Conservation (phyloP, 2,113 vertebrate genomes). For the Chrysochloris asiatica region DNA sequence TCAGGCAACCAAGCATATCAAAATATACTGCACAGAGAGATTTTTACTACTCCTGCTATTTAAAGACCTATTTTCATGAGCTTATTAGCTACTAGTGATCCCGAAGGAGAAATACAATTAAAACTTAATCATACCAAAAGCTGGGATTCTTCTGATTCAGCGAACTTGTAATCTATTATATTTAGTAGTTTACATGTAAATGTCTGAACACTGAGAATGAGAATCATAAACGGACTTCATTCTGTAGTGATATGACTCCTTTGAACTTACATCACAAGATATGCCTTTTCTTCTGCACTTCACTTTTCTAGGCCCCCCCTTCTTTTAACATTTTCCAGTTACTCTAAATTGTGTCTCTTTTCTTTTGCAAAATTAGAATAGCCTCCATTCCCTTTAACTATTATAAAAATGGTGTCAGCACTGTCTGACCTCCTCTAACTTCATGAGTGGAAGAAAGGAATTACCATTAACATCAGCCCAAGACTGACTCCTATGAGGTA, state of each 20-base stretch:
- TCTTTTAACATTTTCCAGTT: slow-evolving; percentile 47
- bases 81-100: slow-evolving; percentile 88
- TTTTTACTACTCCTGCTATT: slow-evolving; percentile 85
- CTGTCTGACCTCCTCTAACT: not conserved
- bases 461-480: not conserved
- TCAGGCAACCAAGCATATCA: slow-evolving; percentile 80
- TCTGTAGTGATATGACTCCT: slow-evolving; percentile 39
- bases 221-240: slow-evolving; percentile 72
- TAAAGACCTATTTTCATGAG: slow-evolving; percentile 87
- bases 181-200: slow-evolving; percentile 86
- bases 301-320: not conserved
- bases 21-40: slow-evolving; percentile 82
- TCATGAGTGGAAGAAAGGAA: not conserved
- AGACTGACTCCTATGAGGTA: not conserved
- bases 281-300: slow-evolving; percentile 28
- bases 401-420: not conserved
- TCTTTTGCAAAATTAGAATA: slow-evolving; percentile 58
- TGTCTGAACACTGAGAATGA: slow-evolving; percentile 71
- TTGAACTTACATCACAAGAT: slow-evolving; percentile 52
- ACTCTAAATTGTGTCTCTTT: slow-evolving; percentile 65
- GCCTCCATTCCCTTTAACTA: slow-evolving; percentile 56
- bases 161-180: slow-evolving; percentile 84
- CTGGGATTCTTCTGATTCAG: slow-evolving; percentile 87
- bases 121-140: slow-evolving; percentile 90
- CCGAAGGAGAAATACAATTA: slow-evolving; percentile 89